These are phyloP conservation scores for Drosophila tani DNA, from an alignment of 1,140 invertebrate genomes.

Conservation along the genomic window DNA sequence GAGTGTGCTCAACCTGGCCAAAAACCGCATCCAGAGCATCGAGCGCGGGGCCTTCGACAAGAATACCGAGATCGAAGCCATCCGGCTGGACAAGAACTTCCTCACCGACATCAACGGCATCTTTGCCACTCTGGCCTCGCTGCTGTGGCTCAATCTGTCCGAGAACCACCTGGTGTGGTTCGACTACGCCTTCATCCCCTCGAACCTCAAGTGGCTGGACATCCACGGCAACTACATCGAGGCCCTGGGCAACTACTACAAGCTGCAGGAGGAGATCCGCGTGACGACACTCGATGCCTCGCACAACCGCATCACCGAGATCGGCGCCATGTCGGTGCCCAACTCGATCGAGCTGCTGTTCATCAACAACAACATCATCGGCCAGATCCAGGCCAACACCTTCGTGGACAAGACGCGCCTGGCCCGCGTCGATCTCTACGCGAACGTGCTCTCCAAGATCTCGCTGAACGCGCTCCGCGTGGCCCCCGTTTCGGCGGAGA, in stretches of 20 bases:
- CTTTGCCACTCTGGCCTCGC: constrained; percentile 90
- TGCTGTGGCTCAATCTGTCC: constrained; percentile 93
- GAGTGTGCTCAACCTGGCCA: constrained; percentile 92
- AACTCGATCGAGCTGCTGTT: constrained; percentile 92
- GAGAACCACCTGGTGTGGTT: constrained; percentile 93
- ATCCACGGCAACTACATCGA: constrained; percentile 92
- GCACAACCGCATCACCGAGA: constrained; percentile 91
- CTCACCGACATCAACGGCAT: constrained; percentile 91
- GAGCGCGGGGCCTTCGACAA: constrained; percentile 91
- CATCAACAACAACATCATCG: constrained; percentile 93
- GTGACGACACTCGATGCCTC: constrained; percentile 92
- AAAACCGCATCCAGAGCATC: constrained; percentile 91
- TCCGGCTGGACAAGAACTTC: constrained; percentile 92
- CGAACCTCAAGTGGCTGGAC: constrained; percentile 92
- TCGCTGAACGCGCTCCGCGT: constrained; percentile 92
- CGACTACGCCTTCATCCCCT: constrained; percentile 92
- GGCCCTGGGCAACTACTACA: constrained; percentile 90
- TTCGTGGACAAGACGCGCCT: constrained; percentile 92
- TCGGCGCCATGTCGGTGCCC: constrained; percentile 90
- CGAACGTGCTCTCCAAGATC: constrained; percentile 92
- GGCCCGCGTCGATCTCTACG: constrained; percentile 92
- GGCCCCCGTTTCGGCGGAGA: constrained; percentile 87
- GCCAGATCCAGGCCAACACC: constrained; percentile 90
- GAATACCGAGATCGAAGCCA: constrained; percentile 91
- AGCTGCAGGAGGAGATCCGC: constrained; percentile 87